phyloP scores from a whole-genome alignment of 2,888 invertebrate species.

The Mantis religiosa region DNA sequence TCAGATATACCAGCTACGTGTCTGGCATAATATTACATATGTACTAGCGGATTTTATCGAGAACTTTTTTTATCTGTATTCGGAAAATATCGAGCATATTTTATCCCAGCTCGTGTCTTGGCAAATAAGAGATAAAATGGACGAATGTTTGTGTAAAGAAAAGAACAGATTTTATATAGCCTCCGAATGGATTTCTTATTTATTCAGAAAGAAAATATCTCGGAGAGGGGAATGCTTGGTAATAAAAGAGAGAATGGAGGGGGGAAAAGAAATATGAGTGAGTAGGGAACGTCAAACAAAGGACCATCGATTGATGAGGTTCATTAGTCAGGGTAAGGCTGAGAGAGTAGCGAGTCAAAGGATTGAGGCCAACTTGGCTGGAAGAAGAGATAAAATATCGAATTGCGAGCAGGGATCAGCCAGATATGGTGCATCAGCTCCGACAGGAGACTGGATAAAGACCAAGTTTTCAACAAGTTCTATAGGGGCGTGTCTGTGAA shows the following conservation, averaged over 20 bases:
- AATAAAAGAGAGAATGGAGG: not conserved
- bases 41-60: too few species aligned
- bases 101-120: not conserved
- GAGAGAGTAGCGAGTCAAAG: not conserved
- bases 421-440: not conserved
- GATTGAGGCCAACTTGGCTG: not conserved
- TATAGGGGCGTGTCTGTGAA: too few species aligned
- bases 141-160: not conserved
- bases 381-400: not conserved
- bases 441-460: not conserved
- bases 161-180: not conserved
- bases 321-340: not conserved
- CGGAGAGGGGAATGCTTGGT: not conserved
- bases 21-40: too few species aligned
- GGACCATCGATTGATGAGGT: not conserved
- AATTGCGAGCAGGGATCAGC: not conserved
- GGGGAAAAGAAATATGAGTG: not conserved
- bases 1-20: too few species aligned
- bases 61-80: not conserved
- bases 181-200: not conserved
- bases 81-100: not conserved
- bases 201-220: not conserved
- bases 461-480: not conserved
- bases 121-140: not conserved
- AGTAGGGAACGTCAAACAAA: not conserved